phyloP scores from a whole-genome alignment of 1,140 invertebrate genomes.

The Orchesella cincta region DNA sequence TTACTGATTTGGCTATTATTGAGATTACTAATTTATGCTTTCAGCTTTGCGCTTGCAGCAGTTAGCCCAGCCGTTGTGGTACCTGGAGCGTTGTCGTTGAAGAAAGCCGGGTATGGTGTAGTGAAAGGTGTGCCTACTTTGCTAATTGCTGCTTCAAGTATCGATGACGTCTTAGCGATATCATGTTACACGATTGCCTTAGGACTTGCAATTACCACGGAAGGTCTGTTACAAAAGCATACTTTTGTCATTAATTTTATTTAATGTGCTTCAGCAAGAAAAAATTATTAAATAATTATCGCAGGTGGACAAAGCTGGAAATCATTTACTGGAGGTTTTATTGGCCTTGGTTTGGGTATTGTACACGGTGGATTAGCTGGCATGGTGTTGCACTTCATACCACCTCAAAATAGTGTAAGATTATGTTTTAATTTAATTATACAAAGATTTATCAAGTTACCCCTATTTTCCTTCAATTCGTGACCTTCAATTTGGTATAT shows the following conservation, averaged over 20 bases:
- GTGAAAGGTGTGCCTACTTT: slow-evolving; percentile 92
- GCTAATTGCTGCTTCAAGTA: slow-evolving; percentile 86
- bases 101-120: slow-evolving; percentile 83
- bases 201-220: slow-evolving; percentile 60
- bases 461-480: not conserved
- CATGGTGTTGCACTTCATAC: slow-evolving; percentile 45
- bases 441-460: not conserved
- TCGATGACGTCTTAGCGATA: slow-evolving; percentile 81
- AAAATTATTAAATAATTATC: not conserved
- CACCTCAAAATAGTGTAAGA: slow-evolving; percentile 39
- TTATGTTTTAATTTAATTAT: not conserved
- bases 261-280: not conserved
- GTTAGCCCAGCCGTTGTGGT: slow-evolving; percentile 95
- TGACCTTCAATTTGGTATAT: not conserved
- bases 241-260: not conserved
- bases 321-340: not conserved
- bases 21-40: too few species aligned
- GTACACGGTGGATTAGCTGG: slow-evolving; percentile 39
- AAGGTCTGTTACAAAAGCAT: not conserved
- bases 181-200: slow-evolving; percentile 86
- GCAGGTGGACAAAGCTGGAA: too few species aligned
- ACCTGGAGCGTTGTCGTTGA: slow-evolving; percentile 80
- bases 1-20: too few species aligned
- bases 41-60: slow-evolving; percentile 79
- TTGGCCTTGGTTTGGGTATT: slow-evolving; percentile 32